Evolutionary conservation across 30 jellyfish, hydroid and myxozoan species (phyloP), one percentile per base, ranked within the genome.

Genomic region (Aurelia sp.): DNA sequence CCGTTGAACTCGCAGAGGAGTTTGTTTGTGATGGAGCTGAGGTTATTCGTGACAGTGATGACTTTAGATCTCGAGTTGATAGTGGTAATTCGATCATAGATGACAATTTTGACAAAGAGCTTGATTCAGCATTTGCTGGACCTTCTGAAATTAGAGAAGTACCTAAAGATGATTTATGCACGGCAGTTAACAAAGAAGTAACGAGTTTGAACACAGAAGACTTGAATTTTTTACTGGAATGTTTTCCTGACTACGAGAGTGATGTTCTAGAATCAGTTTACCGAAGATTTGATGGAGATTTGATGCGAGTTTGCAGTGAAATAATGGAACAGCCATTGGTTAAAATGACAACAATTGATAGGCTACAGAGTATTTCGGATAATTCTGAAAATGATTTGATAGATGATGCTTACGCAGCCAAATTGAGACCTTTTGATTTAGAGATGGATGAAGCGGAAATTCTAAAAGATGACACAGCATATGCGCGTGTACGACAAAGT

Each of bases 211-310:
- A 76, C 59, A 10, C 31, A 33, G 62, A 44, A 11, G 87, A 76
- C 70, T 33, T 88, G 58, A 51, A 79, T 23, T 88, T 88, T 71
- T 59, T 88, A 33, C 65, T n/a, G 10, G 96, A 88, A 67, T 78
- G 91, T 55, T 88, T 88, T 72, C 96, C 96, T 3, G 71, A 70
- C 35, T 79, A 67, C 21, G 27, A 40, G 16, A 60, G 48, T 11
- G 87, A 62, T 37, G 67, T 76, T 3, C 50, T 76, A 31, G 50
- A 76, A 71, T 76, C 87, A 19, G 77, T 76, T 9, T 76, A 23
- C 48, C 3, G 40, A 20, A 65, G 81, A 23, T 88, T 64, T 64
- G 66, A 78, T 17, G 96, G 91, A 9, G 91, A 88, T 64, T 47
- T 88, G 64, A 64, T 74, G 31, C 65, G 78, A 22, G 72, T 83